These are phyloP conservation scores for Apis mellifera DNA, from an alignment of 1,140 invertebrate genomes.

Conservation along the genomic window DNA sequence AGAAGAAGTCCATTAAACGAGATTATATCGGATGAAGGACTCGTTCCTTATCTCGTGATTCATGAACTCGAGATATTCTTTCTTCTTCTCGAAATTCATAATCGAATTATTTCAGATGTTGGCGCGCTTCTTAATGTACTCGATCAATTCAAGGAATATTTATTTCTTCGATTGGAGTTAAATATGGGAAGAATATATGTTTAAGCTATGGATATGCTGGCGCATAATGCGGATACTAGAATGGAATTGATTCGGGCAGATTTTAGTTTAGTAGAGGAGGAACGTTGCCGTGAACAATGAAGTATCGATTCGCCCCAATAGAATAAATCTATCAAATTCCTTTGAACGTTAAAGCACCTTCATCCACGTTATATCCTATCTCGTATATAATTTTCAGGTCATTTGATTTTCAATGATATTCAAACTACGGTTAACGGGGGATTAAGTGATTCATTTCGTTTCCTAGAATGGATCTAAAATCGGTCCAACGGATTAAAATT, in stretches of 20 bases:
- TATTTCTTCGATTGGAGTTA: neutral
- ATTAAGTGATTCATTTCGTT: neutral
- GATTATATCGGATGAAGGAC: neutral
- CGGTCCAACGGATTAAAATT: neutral
- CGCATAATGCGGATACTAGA: neutral
- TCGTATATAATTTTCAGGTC: slow-evolving; percentile 34
- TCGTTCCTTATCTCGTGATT: slow-evolving; percentile 1
- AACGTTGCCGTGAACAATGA: neutral
- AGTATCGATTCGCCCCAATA: neutral
- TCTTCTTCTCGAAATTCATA: slow-evolving; percentile 1
- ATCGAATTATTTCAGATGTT: neutral
- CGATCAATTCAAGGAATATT: neutral
- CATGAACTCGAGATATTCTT: neutral
- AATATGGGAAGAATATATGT: no score
- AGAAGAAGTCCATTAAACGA: slow-evolving; percentile 19
- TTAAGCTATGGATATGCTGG: neutral
- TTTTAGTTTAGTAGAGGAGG: neutral
- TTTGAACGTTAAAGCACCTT: slow-evolving; percentile 23
- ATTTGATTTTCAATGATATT: slow-evolving; percentile 13
- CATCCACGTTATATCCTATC: neutral
- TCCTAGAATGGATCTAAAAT: no score
- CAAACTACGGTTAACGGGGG: slow-evolving; percentile 5
- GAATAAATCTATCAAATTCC: slow-evolving; percentile 31
- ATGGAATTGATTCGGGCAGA: neutral
- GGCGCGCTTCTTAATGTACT: neutral